Base-by-base conservation (phyloP, 2,113 vertebrate genomes). In the Hiodon tergisus region DNA sequence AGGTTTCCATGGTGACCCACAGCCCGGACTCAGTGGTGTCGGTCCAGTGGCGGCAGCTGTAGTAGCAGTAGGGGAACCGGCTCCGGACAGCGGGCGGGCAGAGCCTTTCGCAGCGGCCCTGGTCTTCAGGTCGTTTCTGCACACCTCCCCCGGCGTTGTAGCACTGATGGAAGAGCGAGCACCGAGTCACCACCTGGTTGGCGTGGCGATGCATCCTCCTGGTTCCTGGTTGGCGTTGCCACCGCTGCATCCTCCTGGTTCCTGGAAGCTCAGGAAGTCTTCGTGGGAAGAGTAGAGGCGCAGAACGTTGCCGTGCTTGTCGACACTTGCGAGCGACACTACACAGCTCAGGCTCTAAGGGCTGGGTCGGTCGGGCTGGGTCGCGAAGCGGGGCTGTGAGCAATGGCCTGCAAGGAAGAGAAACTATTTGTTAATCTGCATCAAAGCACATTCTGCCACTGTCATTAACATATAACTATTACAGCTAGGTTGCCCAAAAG, bases 41-140 rank as follows among this genome's bases (percentile, higher is more conserved):
- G 0, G 57, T 73, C 1, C 94, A 88, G 58, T 73, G 6, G 0
- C 77, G 82, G 67, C 89, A 92, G 48, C 78, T 85, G 55, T 87
- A 91, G 79, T 90, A 91, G 67, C 94, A 94, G 6, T 94, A 95
- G 0, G 93, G 95, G 85, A 97, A 96, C 73, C 92, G 93, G 78
- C 94, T 95, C 83, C 86, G 87, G 68, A 16, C 77, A 57, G 13
- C 91, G 17, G 92, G 91, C 1, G 13, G 90, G 91, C 68, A 96
- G 91, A 0, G 61, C 7, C 7, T 61, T 83, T 71, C 91, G 76
- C 46, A 71, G 57, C 4, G 0, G 0, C 2, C 50, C 89, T 91
- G 61, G 62, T 86, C 3, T 51, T 80, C 67, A 93, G 47, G 73
- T 93, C 58, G 0, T 87, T 13, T 65, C 84, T 93, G 69, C 82